Evolutionary conservation across 2,113 vertebrate genomes (phyloP).

Genomic region (Epinephelus moara): DNA sequence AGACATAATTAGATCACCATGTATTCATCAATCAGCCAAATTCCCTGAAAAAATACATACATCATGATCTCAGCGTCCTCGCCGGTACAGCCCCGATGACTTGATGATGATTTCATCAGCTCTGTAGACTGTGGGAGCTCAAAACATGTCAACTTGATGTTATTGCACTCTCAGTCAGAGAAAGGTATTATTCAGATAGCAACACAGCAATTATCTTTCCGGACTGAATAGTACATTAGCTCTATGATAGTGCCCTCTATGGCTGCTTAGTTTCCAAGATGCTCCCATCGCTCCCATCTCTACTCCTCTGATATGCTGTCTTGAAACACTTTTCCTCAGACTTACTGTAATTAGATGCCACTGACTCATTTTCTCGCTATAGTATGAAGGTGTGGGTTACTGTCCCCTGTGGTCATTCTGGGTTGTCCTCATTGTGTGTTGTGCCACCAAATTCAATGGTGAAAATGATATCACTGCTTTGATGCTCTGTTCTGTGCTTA

Average conservation of each 20-base stretch:
- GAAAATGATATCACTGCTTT: conserved; percentile 73
- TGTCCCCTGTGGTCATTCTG: conserved; percentile 53
- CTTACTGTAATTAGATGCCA: conserved; percentile 67
- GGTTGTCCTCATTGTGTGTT: conserved; percentile 43
- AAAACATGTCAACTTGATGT: background rate
- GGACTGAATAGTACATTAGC: conserved; percentile 65
- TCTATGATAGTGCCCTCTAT: conserved; percentile 1
- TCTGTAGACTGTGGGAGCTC: background rate
- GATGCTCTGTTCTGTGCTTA: conserved; percentile 62
- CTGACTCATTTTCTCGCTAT: conserved; percentile 66
- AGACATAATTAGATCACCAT: no score
- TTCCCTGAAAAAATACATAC: background rate
- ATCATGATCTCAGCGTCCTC: background rate
- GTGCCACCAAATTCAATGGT: conserved; percentile 39
- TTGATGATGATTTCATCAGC: conserved; percentile 1
- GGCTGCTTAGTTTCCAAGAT: background rate
- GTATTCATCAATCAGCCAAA: background rate
- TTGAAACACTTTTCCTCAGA: conserved; percentile 36
- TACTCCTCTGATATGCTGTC: conserved; percentile 10
- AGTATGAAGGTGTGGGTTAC: conserved; percentile 63
- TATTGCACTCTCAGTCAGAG: background rate
- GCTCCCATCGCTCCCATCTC: background rate
- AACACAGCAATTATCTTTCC: conserved; percentile 32
- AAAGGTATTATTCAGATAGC: conserved; percentile 54
- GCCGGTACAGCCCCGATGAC: background rate